phyloP scores from a whole-genome alignment of 37 sponge, comb jelly and placozoan genomes.

The Halichondria panicea region DNA sequence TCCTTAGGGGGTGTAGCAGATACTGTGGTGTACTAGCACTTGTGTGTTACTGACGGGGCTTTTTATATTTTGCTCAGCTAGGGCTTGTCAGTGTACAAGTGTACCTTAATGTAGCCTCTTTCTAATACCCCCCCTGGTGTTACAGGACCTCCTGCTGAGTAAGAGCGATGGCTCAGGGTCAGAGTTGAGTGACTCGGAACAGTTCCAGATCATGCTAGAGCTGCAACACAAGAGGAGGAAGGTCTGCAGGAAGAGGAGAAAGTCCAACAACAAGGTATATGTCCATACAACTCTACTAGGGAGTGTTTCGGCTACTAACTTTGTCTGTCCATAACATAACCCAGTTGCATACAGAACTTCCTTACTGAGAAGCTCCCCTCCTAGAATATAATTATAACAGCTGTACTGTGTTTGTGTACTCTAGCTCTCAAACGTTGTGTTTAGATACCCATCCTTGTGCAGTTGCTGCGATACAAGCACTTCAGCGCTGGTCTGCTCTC shows the following conservation, averaged over 20 bases:
- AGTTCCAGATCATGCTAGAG: conserved; percentile 56
- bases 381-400: neutral
- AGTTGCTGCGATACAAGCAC: conserved; percentile 59
- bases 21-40: neutral
- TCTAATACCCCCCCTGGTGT: neutral
- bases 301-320: neutral
- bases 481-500: conserved; percentile 63
- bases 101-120: neutral
- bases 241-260: conserved; percentile 45
- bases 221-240: conserved; percentile 51
- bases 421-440: neutral
- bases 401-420: neutral
- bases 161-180: conserved; percentile 28
- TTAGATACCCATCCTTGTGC: neutral
- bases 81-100: neutral
- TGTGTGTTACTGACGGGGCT: neutral
- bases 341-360: neutral
- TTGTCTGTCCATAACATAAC: neutral
- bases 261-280: conserved; percentile 33
- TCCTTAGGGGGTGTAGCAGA: too few species aligned
- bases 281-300: neutral
- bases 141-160: conserved; percentile 57
- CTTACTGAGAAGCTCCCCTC: neutral
- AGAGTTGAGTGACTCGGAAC: conserved; percentile 59
- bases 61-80: too few species aligned